Evolutionary conservation across 2,888 invertebrate genomes (phyloP), one percentile per base, ranked within the genome.

Genomic region (Melanostoma scalare): DNA sequence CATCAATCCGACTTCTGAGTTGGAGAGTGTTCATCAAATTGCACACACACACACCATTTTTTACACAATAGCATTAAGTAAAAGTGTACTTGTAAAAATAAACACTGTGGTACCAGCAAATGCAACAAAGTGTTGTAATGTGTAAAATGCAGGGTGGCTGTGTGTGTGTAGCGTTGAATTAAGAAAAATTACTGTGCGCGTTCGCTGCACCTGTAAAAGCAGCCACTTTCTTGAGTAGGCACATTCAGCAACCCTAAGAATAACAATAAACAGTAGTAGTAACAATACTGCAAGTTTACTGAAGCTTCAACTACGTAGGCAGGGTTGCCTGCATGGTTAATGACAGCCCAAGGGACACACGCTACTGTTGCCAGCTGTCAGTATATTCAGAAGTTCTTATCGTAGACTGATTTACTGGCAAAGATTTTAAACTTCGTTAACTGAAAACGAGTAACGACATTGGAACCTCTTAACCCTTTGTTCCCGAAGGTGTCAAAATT

Each of bases 211-310:
- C 75, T 81, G 63, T 33, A 71, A 71, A 71, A 53, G 42, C 50
- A 61, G 76, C 72, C 77, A 76, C 65, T 82, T 77, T 56, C 78
- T 78, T 78, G 31, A 69, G 58, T 58, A 65, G 65, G 56, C 67
- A 56, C 67, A 73, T 73, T 69, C 82, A 82, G 69, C 68, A 80
- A 56, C 44, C 46, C 40, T 42, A 68, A 53, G 52, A 60, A 60
- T 60, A 76, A 76, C 63, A 50, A 50, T 63, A 61, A 61, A 61
- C 48, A 48, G 31, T 1, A 31, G 31, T 20, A 20, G 10, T 31
- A 50, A 50, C 63, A 63, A 50, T 63, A 71, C 69, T 63, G 67
- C 75, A 72, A 72, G 78, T 72, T 78, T 72, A 78, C 75, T 42
- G n/a, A 53, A 53, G 53, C 63, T 42, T 33, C 31, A 50, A 20